Evolutionary conservation across 1,140 invertebrate genomes (phyloP).

Genomic region (Drosophila ohnishii): DNA sequence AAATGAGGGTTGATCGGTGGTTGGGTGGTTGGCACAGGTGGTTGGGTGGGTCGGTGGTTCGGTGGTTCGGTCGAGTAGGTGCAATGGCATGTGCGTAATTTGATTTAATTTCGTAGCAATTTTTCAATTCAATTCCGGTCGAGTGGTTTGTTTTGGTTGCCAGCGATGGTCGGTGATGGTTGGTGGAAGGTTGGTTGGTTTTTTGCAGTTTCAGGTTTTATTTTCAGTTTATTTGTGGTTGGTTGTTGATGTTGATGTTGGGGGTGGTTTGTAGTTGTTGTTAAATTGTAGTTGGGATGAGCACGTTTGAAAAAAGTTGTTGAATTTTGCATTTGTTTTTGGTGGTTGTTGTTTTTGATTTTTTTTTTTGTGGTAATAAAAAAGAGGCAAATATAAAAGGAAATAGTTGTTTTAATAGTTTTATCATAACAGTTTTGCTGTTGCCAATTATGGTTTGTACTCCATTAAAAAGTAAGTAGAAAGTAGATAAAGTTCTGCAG

Average conservation of each 20-base stretch:
- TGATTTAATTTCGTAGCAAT: slow-evolving; percentile 76
- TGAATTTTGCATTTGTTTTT: slow-evolving; percentile 60
- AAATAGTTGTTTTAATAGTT: slow-evolving; percentile 82
- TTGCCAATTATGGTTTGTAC: slow-evolving; percentile 59
- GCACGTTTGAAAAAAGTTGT: slow-evolving; percentile 79
- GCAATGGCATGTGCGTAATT: slow-evolving; percentile 74
- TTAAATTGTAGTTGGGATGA: slow-evolving; percentile 38
- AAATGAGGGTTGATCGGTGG: slow-evolving; percentile 39
- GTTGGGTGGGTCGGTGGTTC: slow-evolving; percentile 16
- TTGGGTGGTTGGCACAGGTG: slow-evolving; percentile 31
- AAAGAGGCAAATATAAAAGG: slow-evolving; percentile 77
- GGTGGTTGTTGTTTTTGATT: slow-evolving; percentile 17
- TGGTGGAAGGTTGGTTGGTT: slow-evolving; percentile 34
- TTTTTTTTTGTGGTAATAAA: slow-evolving; percentile 63
- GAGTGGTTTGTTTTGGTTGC: slow-evolving; percentile 64
- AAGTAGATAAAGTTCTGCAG: slow-evolving; percentile 11
- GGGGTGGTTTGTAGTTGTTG: slow-evolving; percentile 30
- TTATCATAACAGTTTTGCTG: slow-evolving; percentile 73
- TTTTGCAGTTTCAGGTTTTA: slow-evolving; percentile 50
- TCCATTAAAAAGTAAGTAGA: slow-evolving; percentile 21
- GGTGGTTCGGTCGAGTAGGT: slow-evolving; percentile 22
- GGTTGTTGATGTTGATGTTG: slow-evolving; percentile 56
- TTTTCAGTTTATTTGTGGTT: slow-evolving; percentile 63
- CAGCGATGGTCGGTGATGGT: slow-evolving; percentile 64
- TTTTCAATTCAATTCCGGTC: slow-evolving; percentile 75